Evolutionary conservation across 1,140 invertebrate genomes (phyloP).

Genomic region (Brachionus paranguensis): DNA sequence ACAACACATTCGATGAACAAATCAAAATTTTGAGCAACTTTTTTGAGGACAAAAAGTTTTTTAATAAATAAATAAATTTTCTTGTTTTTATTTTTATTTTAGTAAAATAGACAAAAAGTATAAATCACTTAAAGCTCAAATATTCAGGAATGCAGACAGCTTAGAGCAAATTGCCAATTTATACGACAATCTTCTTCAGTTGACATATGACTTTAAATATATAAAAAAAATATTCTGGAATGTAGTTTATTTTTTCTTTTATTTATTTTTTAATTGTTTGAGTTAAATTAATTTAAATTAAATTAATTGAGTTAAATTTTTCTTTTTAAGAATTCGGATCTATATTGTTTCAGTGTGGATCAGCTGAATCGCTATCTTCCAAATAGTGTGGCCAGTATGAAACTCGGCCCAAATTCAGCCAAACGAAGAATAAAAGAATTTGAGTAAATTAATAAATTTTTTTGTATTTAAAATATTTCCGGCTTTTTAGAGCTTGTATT

Average conservation of each 20-base stretch:
- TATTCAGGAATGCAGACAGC: background rate
- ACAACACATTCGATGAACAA: background rate
- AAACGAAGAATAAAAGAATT: slow-evolving; percentile 31
- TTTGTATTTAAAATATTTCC: background rate
- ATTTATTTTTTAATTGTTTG: too few relatives aligned
- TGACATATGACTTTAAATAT: background rate
- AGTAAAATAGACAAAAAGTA: background rate
- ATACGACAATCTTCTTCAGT: background rate
- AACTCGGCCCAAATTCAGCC: background rate
- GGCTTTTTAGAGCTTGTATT: background rate
- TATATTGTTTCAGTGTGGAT: background rate
- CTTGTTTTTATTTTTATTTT: background rate
- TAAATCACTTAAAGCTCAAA: background rate
- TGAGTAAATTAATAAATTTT: background rate
- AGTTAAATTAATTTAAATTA: too few relatives aligned
- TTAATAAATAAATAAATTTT: too few relatives aligned
- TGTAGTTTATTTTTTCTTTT: background rate
- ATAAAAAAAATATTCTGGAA: slow-evolving; percentile 35
- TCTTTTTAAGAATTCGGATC: background rate
- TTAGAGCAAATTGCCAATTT: background rate
- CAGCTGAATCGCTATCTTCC: slow-evolving; percentile 6
- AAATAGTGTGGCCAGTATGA: slow-evolving; percentile 1
- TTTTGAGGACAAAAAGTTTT: slow-evolving; percentile 6
- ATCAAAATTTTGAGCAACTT: background rate
- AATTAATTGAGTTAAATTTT: background rate